phyloP scores from a whole-genome alignment of 2,797 vertebrate genomes.

The Paedocypris micromegethes region DNA sequence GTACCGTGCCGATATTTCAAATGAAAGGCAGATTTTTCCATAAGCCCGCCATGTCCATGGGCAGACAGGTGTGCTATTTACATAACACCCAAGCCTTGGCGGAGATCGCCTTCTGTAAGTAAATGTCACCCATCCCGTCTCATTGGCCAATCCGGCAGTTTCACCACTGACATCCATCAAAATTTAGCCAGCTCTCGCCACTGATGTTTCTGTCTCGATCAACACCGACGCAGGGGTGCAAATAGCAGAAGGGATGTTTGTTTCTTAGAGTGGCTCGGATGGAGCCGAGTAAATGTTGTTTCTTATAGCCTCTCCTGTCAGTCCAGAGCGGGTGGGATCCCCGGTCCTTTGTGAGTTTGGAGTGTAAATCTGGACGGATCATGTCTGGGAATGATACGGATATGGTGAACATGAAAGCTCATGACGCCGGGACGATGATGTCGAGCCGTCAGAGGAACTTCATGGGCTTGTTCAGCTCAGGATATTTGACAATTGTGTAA shows the following conservation, averaged over 20 bases:
- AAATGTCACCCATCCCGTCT: constrained; percentile 68
- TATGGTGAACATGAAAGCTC: constrained; percentile 59
- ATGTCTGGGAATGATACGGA: constrained; percentile 19
- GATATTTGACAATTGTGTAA: constrained; percentile 6
- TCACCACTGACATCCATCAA: constrained; percentile 65
- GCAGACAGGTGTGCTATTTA: constrained; percentile 72
- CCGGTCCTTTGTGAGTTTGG: constrained; percentile 25
- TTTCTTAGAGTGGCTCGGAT: constrained; percentile 47
- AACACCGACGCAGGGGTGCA: constrained; percentile 51
- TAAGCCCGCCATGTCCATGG: constrained; percentile 50
- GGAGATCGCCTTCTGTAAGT: constrained; percentile 58
- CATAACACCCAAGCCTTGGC: constrained; percentile 60
- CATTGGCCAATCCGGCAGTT: constrained; percentile 55
- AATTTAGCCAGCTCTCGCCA: constrained; percentile 51
- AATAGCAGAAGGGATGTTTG: constrained; percentile 57
- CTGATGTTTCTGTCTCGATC: constrained; percentile 52
- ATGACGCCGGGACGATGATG: constrained; percentile 43
- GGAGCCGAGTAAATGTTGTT: constrained; percentile 55
- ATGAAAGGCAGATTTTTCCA: constrained; percentile 58
- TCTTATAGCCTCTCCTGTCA: constrained; percentile 51
- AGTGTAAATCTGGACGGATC: constrained; percentile 23
- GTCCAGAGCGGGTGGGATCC: constrained; percentile 26
- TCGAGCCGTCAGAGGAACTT: constrained; percentile 22
- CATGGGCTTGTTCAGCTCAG: constrained; percentile 1
- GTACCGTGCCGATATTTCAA: constrained; percentile 49